Evolutionary conservation across 2,113 vertebrate genomes (phyloP).

Genomic region (Pycnonotus jocosus): DNA sequence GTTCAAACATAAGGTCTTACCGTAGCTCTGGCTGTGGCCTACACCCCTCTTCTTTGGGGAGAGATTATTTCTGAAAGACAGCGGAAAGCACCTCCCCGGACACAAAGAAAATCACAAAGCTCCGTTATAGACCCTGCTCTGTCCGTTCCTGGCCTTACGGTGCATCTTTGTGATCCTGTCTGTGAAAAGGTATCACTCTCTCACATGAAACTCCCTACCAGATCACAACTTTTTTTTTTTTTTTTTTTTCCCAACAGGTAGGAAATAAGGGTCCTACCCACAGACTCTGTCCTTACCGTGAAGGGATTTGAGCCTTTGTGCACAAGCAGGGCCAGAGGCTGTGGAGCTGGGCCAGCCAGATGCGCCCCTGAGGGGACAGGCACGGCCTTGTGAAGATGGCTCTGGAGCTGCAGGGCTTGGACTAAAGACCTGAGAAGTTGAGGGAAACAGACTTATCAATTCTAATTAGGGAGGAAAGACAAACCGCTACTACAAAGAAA

Average conservation of each 20-base stretch:
- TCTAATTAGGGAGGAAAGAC: not conserved
- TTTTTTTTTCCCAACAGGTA: not conserved
- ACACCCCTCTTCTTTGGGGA: not conserved
- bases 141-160: accelerated
- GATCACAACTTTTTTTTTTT: not conserved
- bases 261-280: not conserved
- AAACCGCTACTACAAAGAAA: not conserved
- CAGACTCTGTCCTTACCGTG: accelerated
- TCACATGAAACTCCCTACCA: not conserved
- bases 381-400: not conserved
- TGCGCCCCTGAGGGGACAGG: not conserved
- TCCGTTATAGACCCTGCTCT: not conserved
- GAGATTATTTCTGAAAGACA: not conserved
- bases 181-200: not conserved
- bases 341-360: not conserved
- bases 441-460: not conserved
- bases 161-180: not conserved
- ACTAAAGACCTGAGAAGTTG: not conserved
- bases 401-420: not conserved
- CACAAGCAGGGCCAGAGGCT: not conserved
- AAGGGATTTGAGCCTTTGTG: not conserved
- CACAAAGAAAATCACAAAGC: not conserved
- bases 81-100: not conserved
- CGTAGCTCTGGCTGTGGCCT: not conserved
- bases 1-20: not conserved